Evolutionary conservation across 2,113 vertebrate genomes (phyloP), one percentile per base, ranked within the genome.

Genomic region (Channa argus): DNA sequence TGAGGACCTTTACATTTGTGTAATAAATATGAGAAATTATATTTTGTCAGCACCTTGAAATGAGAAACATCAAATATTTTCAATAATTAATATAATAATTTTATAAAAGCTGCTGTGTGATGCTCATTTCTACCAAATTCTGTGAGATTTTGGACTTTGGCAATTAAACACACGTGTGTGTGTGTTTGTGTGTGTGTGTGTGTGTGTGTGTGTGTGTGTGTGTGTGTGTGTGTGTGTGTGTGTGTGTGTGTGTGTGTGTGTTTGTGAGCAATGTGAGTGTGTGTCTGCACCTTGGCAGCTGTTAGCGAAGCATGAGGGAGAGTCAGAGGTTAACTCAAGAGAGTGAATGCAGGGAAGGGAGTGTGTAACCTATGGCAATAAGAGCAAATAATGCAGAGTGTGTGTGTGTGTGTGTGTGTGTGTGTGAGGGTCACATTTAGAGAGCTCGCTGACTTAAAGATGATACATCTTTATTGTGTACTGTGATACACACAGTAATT

Each of bases 321-420:
- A 43, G 45, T 38, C 13, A 33, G 34, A 36, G 65, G 82, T 83
- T 86, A 85, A 88, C 88, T 85, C 86, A 74, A 72, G 73, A 79
- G 78, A 85, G 84, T 77, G 75, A 82, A 47, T 58, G 74, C 64
- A 65, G 61, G 11, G 66, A 79, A 79, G 54, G 4, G 44, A 60
- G 62, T 54, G 56, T 68, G 74, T 50, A 76, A 76, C 66, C 69
- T 62, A 66, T 55, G 62, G 65, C 41, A 6, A 36, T 49, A 78
- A 52, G 54, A 2, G 33, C 53, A 53, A 59, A 62, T 58, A 53
- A 76, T 58, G 64, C 56, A 70, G 76, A 24, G 46, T 76, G 74
- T 63, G 49, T 68, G 66, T 2, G 34, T 5, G 38, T 60, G 63
- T 58, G 59, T 49, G 41, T 49, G 45, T 45, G 65, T 50, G 60